Percentiles rank a stretch among this genome's conserved stretches.
These are phyloP conservation scores for Cotesia typhae DNA, from an alignment of 1,140 invertebrate species.

Conservation along the genomic window DNA sequence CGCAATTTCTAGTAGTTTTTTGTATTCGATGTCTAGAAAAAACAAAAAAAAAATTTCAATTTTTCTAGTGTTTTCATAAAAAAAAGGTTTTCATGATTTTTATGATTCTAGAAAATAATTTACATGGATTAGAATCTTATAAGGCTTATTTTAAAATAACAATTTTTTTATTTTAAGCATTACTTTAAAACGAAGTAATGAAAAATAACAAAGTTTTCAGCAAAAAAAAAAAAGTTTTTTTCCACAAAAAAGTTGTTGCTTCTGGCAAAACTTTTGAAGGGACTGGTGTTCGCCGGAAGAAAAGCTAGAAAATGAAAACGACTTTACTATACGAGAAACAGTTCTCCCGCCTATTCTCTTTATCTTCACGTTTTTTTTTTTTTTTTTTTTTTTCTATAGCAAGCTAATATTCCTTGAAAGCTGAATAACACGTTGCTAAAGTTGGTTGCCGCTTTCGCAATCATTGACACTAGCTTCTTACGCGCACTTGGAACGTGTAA, in stretches of 20 bases:
- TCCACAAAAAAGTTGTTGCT: background rate
- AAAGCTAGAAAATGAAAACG: background rate
- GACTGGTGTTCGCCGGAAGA: background rate
- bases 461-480: conserved; percentile 55
- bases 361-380: background rate
- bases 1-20: no score
- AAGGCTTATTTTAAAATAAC: no score
- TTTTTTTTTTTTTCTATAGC: conserved; percentile 8
- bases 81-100: no score
- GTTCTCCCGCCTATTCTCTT: conserved; percentile 35
- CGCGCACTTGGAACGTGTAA: conserved; percentile 57
- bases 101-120: no score
- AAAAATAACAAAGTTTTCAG: conserved; percentile 28
- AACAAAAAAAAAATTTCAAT: no score
- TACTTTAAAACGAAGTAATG: conserved; percentile 25
- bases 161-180: no score
- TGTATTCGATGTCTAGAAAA: no score
- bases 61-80: no score
- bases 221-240: conserved; percentile 38
- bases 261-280: background rate
- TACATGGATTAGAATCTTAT: no score
- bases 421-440: conserved; percentile 55
- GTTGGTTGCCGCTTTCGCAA: conserved; percentile 49
- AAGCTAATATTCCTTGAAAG: conserved; percentile 40
- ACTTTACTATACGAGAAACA: background rate